Conservation (phyloP, 2,888 invertebrate genomes). For the Conchocele bisecta region DNA sequence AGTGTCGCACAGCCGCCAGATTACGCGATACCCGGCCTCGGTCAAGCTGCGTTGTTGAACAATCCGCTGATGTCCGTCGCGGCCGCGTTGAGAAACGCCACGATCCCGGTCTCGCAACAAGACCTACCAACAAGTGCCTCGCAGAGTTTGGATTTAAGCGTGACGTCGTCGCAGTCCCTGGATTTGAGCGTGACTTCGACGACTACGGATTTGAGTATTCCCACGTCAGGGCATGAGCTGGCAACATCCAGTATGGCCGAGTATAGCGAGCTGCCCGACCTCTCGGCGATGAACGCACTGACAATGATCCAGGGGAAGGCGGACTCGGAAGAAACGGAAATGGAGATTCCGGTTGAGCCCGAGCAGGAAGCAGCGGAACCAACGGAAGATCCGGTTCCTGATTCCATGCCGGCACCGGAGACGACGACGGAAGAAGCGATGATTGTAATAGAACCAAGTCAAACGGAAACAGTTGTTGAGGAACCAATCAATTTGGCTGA, state of each 20-base stretch:
- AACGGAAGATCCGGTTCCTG: background rate
- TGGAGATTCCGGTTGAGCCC: background rate
- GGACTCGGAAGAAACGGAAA: background rate
- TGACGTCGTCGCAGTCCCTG: constrained; percentile 3
- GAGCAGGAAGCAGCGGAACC: background rate
- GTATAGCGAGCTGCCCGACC: constrained; percentile 54
- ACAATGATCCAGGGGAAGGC: constrained; percentile 54
- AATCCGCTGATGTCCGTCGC: too few species aligned
- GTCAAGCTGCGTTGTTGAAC: too few species aligned
- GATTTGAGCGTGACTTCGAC: too few species aligned
- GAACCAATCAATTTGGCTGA: constrained; percentile 59
- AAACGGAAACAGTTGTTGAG: constrained; percentile 32
- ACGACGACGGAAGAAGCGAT: constrained; percentile 32
- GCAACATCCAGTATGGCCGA: constrained; percentile 42
- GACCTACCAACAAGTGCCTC: constrained; percentile 29
- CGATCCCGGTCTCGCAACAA: too few species aligned
- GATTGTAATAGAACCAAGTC: constrained; percentile 35
- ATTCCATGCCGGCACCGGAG: background rate
- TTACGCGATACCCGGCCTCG: too few species aligned
- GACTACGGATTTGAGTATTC: constrained; percentile 52
- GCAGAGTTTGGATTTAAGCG: constrained; percentile 35
- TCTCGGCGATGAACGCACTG: constrained; percentile 56
- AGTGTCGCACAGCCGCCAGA: too few species aligned
- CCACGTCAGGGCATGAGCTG: constrained; percentile 25
- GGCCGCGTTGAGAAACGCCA: too few species aligned